These are phyloP conservation scores for Poecile atricapillus DNA, from an alignment of 2,113 vertebrate species.

Conservation along the genomic window DNA sequence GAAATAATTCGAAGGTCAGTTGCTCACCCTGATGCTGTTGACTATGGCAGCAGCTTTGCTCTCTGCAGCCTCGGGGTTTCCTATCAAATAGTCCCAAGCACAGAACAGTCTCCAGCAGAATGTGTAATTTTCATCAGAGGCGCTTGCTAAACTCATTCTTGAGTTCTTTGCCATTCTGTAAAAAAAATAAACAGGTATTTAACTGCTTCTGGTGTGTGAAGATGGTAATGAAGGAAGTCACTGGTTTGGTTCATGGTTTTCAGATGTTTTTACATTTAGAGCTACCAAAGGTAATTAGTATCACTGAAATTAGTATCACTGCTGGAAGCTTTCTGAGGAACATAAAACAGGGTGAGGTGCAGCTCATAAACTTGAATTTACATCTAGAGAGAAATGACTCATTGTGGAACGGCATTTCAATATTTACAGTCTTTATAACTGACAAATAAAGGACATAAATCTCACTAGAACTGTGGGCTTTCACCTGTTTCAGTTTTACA, in stretches of 20 bases:
- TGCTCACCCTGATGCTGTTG: conserved; percentile 90
- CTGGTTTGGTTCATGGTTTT: neutral
- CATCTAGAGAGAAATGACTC: neutral
- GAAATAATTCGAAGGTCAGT: neutral
- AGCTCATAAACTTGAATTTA: neutral
- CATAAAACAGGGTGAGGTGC: neutral
- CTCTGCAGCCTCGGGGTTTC: conserved; percentile 93
- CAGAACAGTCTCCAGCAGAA: conserved; percentile 98
- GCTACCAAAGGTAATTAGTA: neutral
- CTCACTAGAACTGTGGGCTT: neutral
- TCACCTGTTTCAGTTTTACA: neutral
- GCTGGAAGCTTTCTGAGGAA: neutral
- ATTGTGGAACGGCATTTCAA: neutral
- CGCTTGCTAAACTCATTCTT: conserved; percentile 89
- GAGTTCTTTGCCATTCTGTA: conserved; percentile 97
- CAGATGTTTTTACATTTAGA: neutral
- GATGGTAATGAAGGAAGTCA: neutral
- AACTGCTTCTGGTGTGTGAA: neutral
- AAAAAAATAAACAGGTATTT: neutral
- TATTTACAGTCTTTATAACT: neutral
- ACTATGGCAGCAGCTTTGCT: conserved; percentile 96
- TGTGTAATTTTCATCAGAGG: conserved; percentile 93
- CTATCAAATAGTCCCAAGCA: conserved; percentile 98
- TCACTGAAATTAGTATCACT: neutral
- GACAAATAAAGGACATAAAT: neutral